These are phyloP conservation scores for Atta texana DNA, from an alignment of 1,140 invertebrate species.

Conservation along the genomic window DNA sequence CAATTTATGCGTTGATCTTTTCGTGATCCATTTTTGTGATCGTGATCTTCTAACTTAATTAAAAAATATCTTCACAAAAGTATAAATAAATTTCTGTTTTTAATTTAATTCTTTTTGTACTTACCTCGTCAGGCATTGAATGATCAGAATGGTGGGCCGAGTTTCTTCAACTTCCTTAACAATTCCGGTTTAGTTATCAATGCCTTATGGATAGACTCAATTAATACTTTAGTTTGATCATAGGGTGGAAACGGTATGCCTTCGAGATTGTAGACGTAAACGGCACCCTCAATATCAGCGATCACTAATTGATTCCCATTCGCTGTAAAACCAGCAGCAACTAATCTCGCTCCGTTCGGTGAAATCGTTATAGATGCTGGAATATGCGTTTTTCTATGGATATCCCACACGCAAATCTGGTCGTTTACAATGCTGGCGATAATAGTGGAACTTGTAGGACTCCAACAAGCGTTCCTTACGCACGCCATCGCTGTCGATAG, in stretches of 20 bases:
- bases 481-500: slow-evolving; percentile 87
- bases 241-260: slow-evolving; percentile 90
- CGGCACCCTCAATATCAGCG: slow-evolving; percentile 88
- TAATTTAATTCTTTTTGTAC: neutral
- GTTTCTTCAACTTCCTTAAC: slow-evolving; percentile 87
- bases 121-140: neutral
- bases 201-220: slow-evolving; percentile 88
- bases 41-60: neutral
- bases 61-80: neutral
- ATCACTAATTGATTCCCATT: slow-evolving; percentile 90
- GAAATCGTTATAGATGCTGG: slow-evolving; percentile 88
- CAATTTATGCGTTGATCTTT: neutral
- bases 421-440: slow-evolving; percentile 91
- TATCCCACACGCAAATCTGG: slow-evolving; percentile 91
- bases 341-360: slow-evolving; percentile 81
- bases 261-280: slow-evolving; percentile 89
- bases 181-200: slow-evolving; percentile 88
- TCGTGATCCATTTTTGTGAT: too few relatives aligned
- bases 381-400: slow-evolving; percentile 89
- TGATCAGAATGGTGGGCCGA: slow-evolving; percentile 40
- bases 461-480: slow-evolving; percentile 91
- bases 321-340: slow-evolving; percentile 87
- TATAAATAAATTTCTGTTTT: neutral
- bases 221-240: slow-evolving; percentile 88
- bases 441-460: slow-evolving; percentile 93